Evolutionary conservation across 2,113 vertebrate species (phyloP).

Genomic region (Copsychus sechellarum): DNA sequence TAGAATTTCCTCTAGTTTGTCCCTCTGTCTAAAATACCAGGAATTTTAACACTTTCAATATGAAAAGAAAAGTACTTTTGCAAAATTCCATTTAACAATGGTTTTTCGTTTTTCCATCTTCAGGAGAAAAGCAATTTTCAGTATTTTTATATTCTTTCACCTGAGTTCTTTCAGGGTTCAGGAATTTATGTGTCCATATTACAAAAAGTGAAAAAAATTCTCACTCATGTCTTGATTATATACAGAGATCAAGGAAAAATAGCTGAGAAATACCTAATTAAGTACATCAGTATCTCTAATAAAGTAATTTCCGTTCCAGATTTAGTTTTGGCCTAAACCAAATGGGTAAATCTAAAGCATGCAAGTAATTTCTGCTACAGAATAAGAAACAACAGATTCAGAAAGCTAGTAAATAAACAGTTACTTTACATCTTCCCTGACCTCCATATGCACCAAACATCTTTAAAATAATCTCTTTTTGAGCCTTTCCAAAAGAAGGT

Average conservation of each 20-base stretch:
- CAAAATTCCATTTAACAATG: not conserved
- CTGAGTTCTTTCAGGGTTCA: not conserved
- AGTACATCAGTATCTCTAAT: not conserved
- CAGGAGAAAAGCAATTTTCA: not conserved
- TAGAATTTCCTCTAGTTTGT: constrained; percentile 95
- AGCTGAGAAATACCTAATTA: not conserved
- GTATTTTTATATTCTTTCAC: not conserved
- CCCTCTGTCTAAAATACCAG: constrained; percentile 84
- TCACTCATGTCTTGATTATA: not conserved
- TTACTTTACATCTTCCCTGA: not conserved
- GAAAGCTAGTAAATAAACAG: not conserved
- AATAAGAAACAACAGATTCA: not conserved
- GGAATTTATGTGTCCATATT: not conserved
- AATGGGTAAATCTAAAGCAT: not conserved
- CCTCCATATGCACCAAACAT: not conserved
- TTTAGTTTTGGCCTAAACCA: not conserved
- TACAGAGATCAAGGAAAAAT: not conserved
- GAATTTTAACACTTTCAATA: constrained; percentile 15
- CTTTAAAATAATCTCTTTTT: not conserved
- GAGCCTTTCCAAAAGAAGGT: not conserved
- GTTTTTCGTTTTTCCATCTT: not conserved
- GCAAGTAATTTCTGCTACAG: not conserved
- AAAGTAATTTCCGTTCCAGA: not conserved
- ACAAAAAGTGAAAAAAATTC: not conserved
- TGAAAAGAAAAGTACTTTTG: not conserved